Evolutionary conservation across 2,888 invertebrate species (phyloP), one percentile per base, ranked within the genome.

Genomic region (Aspidiotus rigidus): DNA sequence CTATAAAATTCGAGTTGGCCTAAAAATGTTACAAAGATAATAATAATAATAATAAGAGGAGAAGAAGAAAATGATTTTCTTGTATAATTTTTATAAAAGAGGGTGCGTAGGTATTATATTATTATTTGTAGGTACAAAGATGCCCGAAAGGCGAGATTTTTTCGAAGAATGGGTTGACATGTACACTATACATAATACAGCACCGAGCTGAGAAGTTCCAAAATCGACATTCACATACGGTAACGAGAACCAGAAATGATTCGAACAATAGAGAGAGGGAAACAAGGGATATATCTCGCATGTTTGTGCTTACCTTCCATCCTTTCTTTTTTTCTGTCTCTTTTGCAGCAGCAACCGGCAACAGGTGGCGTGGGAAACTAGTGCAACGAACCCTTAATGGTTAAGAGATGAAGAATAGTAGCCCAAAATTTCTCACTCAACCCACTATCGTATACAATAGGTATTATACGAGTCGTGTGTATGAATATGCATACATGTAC

Each of bases 341-440:
- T 28, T 28, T 28, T 28, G 28, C 28, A 28, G 28, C 28, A 5
- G 28, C 28, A 28, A 28, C 28, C 55, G 64, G 64, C 64, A 64
- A 64, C 64, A 64, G 64, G 64, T 64, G 64, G 64, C 64, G 64
- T 64, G 64, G 54, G 64, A 64, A 64, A 64, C 53, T 64, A 55
- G 64, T 64, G 40, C 64, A 64, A 64, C 64, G 64, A 64, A 64
- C 64, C 64, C 64, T 64, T 64, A 28, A 28, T 28, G 28, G 28
- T 28, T 28, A 28, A 28, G 28, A 28, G 28, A 28, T 28, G 28
- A 28, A 28, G 28, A 28, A 28, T 28, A 28, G 28, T 28, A 5
- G 28, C 28, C 28, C 28, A 13, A 49, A 55, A 53, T 64, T 54
- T 64, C 54, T 41, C 64, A 53, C 64, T 64, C 64, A 55, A 54